These are phyloP conservation scores for Leucophenga montana DNA, from an alignment of 2,888 invertebrate genomes.

Conservation along the genomic window DNA sequence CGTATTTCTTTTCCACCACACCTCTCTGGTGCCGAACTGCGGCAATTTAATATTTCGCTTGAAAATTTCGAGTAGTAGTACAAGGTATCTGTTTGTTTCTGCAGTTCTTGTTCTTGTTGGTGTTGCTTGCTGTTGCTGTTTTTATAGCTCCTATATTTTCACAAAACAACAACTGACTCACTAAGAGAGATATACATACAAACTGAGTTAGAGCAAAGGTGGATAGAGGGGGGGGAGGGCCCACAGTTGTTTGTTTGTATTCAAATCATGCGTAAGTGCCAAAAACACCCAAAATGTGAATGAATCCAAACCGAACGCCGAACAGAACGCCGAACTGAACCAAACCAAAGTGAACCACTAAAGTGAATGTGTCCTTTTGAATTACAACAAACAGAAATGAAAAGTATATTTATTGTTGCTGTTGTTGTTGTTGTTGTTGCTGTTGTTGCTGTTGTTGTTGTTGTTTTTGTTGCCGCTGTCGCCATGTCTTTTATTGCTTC, in stretches of 20 bases:
- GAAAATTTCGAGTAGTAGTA: conserved; percentile 24
- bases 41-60: conserved; percentile 49
- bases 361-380: background rate
- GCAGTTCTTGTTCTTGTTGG: conserved; percentile 20
- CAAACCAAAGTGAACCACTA: background rate
- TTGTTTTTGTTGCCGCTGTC: background rate
- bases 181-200: background rate
- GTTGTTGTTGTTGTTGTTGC: no score
- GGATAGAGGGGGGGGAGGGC: background rate
- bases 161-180: background rate
- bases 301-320: background rate
- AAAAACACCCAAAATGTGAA: conserved; percentile 34
- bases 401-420: conserved; percentile 2
- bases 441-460: conserved; percentile 23
- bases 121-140: no score
- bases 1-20: background rate
- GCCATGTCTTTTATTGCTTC: background rate
- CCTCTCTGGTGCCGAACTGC: background rate
- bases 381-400: background rate
- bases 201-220: no score
- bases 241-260: conserved; percentile 42
- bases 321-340: background rate
- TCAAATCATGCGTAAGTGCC: conserved; percentile 54
- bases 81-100: conserved; percentile 18
- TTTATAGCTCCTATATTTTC: conserved; percentile 13